Evolutionary conservation across 2,113 vertebrate genomes (phyloP).

Genomic region (Piaya cayana): DNA sequence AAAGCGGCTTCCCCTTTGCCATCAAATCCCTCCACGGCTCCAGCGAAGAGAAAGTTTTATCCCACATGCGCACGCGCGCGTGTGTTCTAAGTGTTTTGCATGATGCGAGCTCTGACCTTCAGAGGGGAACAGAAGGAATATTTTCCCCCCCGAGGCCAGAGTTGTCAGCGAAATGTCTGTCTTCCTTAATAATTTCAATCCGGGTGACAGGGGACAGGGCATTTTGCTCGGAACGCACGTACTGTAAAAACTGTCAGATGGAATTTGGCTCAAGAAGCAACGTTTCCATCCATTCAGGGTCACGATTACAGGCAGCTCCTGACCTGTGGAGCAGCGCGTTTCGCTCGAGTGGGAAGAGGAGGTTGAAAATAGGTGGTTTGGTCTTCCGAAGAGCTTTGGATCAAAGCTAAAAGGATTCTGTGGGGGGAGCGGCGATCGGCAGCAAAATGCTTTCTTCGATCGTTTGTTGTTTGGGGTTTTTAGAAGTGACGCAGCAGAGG

Average conservation of each 20-base stretch:
- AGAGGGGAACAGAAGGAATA: conserved; percentile 75
- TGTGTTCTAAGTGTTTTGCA: conserved; percentile 49
- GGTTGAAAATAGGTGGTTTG: conserved; percentile 14
- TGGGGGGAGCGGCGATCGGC: neutral
- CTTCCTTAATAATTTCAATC: conserved; percentile 78
- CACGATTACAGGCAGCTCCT: conserved; percentile 50
- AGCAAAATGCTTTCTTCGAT: neutral
- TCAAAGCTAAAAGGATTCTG: conserved; percentile 5
- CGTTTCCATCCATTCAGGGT: conserved; percentile 55
- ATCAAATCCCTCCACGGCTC: neutral
- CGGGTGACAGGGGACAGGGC: conserved; percentile 70
- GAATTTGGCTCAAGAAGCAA: conserved; percentile 72
- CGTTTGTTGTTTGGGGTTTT: neutral
- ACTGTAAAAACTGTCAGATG: conserved; percentile 76
- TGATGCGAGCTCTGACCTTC: conserved; percentile 72
- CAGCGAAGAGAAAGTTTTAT: neutral
- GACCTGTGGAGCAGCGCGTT: conserved; percentile 55
- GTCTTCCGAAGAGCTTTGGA: neutral
- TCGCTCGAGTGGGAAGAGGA: neutral
- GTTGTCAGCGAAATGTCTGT: conserved; percentile 71
- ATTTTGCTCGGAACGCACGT: conserved; percentile 73
- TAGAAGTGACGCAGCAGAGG: neutral
- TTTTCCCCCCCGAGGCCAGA: conserved; percentile 61
- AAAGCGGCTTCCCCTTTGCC: neutral
- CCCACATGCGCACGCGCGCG: neutral